Evolutionary conservation across 2,888 invertebrate genomes (phyloP).

Genomic region (Dromius quadrimaculatus): DNA sequence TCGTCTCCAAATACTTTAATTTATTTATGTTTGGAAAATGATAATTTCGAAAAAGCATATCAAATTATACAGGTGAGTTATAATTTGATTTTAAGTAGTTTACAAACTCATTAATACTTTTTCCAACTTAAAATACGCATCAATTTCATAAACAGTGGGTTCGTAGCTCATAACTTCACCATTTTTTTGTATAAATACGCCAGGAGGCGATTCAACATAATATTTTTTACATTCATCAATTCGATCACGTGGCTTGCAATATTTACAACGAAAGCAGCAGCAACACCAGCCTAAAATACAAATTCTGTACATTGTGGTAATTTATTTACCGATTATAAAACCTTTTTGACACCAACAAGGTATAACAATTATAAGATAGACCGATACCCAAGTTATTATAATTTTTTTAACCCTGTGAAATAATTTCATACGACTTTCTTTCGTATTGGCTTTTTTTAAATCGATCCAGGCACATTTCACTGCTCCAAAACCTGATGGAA

Average conservation of each 20-base stretch:
- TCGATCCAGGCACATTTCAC: slow-evolving; percentile 65
- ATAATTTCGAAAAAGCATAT: slow-evolving; percentile 79
- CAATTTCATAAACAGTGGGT: slow-evolving; percentile 70
- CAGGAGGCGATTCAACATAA: slow-evolving; percentile 71
- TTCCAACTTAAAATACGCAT: slow-evolving; percentile 71
- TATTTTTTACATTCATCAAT: slow-evolving; percentile 72
- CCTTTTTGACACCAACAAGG: slow-evolving; percentile 70
- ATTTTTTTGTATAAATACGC: slow-evolving; percentile 65
- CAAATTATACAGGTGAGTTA: slow-evolving; percentile 82
- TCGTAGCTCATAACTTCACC: slow-evolving; percentile 66
- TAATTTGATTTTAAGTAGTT: slow-evolving; percentile 15
- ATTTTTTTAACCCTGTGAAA: slow-evolving; percentile 62
- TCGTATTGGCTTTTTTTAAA: slow-evolving; percentile 58
- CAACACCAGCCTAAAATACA: slow-evolving; percentile 72
- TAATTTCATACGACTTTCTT: slow-evolving; percentile 55
- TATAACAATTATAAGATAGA: slow-evolving; percentile 67
- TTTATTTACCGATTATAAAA: slow-evolving; percentile 53
- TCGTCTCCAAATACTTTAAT: slow-evolving; percentile 81
- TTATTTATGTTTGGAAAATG: slow-evolving; percentile 80
- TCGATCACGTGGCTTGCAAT: slow-evolving; percentile 70
- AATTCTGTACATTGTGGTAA: not conserved
- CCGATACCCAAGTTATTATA: slow-evolving; percentile 65
- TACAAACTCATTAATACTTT: slow-evolving; percentile 70
- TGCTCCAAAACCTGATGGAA: slow-evolving; percentile 59
- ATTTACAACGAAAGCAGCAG: slow-evolving; percentile 70